Conservation (phyloP, 2,888 invertebrate species). For the Drosophila pseudotakahashii region DNA sequence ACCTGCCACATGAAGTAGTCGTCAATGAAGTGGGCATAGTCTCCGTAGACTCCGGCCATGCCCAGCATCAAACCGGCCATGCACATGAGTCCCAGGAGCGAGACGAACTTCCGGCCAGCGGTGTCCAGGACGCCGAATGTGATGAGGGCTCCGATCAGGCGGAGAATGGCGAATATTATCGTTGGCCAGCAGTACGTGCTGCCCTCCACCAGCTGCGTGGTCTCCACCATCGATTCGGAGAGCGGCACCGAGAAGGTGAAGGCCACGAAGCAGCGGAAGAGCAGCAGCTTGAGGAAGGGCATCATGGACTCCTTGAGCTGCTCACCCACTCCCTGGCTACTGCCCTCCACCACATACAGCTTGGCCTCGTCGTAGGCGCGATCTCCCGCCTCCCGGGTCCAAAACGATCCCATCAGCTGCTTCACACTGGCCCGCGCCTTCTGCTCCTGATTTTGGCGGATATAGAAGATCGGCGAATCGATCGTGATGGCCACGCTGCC, state of each 20-base stretch:
- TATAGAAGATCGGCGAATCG: conserved; percentile 75
- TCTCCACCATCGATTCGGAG: conserved; percentile 30
- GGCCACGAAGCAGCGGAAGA: conserved; percentile 73
- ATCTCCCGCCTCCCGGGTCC: conserved; percentile 37
- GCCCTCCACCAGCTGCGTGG: background rate
- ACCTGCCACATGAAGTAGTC: conserved; percentile 51
- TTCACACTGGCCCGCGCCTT: conserved; percentile 56
- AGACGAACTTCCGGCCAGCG: conserved; percentile 61
- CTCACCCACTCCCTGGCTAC: conserved; percentile 33
- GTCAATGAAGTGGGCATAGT: conserved; percentile 8
- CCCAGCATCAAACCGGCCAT: conserved; percentile 67
- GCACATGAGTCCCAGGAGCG: conserved; percentile 58
- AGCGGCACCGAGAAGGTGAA: conserved; percentile 77
- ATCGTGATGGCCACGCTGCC: conserved; percentile 33
- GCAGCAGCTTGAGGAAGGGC: conserved; percentile 71
- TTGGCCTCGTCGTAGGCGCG: conserved; percentile 64
- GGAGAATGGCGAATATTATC: conserved; percentile 56
- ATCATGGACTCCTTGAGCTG: conserved; percentile 42
- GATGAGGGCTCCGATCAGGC: conserved; percentile 61
- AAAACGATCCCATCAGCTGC: conserved; percentile 40
- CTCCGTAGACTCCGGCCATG: conserved; percentile 55
- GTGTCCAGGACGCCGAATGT: conserved; percentile 57
- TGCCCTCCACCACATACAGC: conserved; percentile 60
- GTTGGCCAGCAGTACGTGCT: conserved; percentile 50
- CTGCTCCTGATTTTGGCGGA: conserved; percentile 65